A percentile compares a stretch with the other conserved stretches of the same genome.
Conservation (phyloP, 2,888 invertebrate species). For the Apotomis capreana region DNA sequence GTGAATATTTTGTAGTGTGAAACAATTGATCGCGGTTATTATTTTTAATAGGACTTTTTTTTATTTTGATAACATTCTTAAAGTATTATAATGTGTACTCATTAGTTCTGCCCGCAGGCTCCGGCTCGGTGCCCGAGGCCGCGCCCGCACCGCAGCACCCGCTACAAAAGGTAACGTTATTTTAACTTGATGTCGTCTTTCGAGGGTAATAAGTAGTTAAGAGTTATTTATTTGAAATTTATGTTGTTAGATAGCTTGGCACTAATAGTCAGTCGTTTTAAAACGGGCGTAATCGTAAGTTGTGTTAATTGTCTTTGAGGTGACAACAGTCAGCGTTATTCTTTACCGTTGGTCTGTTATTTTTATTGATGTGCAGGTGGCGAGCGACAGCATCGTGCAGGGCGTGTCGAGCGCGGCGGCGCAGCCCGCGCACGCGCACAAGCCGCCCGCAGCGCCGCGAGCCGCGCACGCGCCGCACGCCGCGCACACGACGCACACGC, state of each 20-base stretch:
- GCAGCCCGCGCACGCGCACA: conserved; percentile 15
- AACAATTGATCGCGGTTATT: too few relatives aligned
- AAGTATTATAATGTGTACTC: conserved; percentile 3
- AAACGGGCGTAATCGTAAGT: too few relatives aligned
- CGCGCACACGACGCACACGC: conserved; percentile 50
- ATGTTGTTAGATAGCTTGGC: too few relatives aligned
- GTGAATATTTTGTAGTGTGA: too few relatives aligned
- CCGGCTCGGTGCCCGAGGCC: conserved; percentile 46
- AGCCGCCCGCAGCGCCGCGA: conserved; percentile 56
- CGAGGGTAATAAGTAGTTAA: too few relatives aligned
- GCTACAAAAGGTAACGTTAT: conserved; percentile 63
- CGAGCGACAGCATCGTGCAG: conserved; percentile 70
- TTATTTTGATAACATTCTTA: background rate
- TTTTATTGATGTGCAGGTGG: conserved; percentile 56
- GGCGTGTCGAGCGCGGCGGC: conserved; percentile 25
- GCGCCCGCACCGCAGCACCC: conserved; percentile 59
- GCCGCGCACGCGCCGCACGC: conserved; percentile 47
- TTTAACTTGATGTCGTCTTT: background rate
- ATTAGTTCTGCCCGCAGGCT: conserved; percentile 21
- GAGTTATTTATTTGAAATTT: too few relatives aligned
- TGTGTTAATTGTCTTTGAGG: too few relatives aligned
- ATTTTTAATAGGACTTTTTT: too few relatives aligned
- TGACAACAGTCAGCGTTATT: too few relatives aligned
- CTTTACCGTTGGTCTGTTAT: too few relatives aligned
- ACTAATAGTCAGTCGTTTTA: too few relatives aligned